A percentile compares a stretch with the other conserved stretches of the same genome.
These are phyloP conservation scores for Nyctalus aviator DNA, from an alignment of 2,797 vertebrate genomes.

Conservation along the genomic window DNA sequence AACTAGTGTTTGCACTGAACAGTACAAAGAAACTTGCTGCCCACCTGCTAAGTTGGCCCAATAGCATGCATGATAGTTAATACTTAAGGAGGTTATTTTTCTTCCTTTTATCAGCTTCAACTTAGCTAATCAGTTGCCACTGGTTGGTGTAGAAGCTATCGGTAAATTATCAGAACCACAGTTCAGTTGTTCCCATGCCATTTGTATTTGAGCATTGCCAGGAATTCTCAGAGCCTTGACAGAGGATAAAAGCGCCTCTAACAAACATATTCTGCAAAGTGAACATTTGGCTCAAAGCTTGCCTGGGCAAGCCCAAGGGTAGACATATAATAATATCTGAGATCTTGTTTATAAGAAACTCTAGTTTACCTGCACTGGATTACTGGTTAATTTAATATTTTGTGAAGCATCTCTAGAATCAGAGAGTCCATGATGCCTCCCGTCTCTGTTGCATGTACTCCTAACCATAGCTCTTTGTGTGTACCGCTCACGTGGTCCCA, in stretches of 20 bases:
- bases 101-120: slow-evolving; percentile 52
- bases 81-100: slow-evolving; percentile 36
- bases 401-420: slow-evolving; percentile 15
- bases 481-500: neutral
- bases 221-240: slow-evolving; percentile 54
- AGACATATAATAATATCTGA: neutral
- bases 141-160: slow-evolving; percentile 29
- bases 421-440: slow-evolving; percentile 31
- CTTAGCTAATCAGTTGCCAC: slow-evolving; percentile 16
- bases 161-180: slow-evolving; percentile 58
- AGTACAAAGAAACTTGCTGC: slow-evolving; percentile 36
- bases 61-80: neutral
- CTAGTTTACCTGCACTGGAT: slow-evolving; percentile 60
- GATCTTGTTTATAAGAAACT: slow-evolving; percentile 72
- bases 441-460: neutral
- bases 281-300: slow-evolving; percentile 52
- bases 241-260: slow-evolving; percentile 34
- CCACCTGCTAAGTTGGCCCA: slow-evolving; percentile 25
- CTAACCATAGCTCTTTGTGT: neutral
- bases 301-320: slow-evolving; percentile 61
- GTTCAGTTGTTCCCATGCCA: slow-evolving; percentile 33
- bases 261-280: slow-evolving; percentile 50
- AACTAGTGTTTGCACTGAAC: slow-evolving; percentile 37
- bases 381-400: slow-evolving; percentile 66
- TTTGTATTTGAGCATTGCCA: slow-evolving; percentile 55